Percentiles rank a stretch among this genome's conserved stretches.
These are phyloP conservation scores for Muraenolepis orangiensis DNA, from an alignment of 2,797 vertebrate genomes.

Conservation along the genomic window DNA sequence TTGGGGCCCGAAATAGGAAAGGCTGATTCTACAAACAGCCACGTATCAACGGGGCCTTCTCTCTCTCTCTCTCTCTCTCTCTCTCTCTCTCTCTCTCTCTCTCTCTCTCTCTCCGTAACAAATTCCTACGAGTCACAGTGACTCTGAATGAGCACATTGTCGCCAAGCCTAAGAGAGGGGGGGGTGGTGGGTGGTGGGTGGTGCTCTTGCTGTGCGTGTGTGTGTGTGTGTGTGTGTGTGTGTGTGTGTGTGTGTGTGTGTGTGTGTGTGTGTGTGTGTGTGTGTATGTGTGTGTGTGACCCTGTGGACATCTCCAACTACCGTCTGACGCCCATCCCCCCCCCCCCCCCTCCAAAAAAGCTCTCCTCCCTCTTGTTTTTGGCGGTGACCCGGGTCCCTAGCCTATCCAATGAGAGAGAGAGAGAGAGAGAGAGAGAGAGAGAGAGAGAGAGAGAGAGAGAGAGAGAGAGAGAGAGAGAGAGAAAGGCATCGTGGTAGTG, in stretches of 20 bases:
- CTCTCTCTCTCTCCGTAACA: constrained; percentile 60
- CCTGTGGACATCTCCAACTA: too few species aligned
- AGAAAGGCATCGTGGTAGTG: constrained; percentile 9
- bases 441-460: neutral
- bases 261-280: too few species aligned
- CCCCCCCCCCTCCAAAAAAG: too few species aligned
- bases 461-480: neutral
- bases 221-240: neutral
- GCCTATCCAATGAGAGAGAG: neutral
- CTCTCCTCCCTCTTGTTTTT: neutral
- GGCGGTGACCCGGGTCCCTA: neutral
- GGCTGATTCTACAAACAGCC: constrained; percentile 29
- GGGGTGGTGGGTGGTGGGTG: constrained; percentile 38
- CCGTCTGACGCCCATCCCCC: too few species aligned
- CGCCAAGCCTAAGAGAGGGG: constrained; percentile 43
- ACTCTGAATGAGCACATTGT: constrained; percentile 75
- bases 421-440: neutral
- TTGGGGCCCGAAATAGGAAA: too few species aligned
- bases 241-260: too few species aligned
- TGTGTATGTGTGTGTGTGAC: too few species aligned
- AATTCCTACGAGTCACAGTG: constrained; percentile 68
- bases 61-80: too few species aligned
- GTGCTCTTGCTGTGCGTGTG: constrained; percentile 8
- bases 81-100: too few species aligned
- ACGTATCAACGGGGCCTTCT: constrained; percentile 44